phyloP scores from a whole-genome alignment of 2,888 invertebrate genomes.

The Stratiomys singularior region DNA sequence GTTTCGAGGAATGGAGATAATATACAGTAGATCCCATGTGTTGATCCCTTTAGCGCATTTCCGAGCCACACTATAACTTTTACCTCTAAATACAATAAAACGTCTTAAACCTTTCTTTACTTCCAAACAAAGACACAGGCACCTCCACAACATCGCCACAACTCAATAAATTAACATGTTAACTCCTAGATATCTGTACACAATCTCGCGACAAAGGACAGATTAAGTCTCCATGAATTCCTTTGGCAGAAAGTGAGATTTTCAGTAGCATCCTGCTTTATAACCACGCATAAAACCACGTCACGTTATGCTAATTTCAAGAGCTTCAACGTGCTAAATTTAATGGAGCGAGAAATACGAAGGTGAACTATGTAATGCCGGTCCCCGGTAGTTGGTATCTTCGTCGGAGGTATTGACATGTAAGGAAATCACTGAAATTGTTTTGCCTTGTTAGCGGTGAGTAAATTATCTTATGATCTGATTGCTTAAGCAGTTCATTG shows the following conservation, averaged over 20 bases:
- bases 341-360: slow-evolving; percentile 26
- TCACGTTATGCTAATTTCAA: slow-evolving; percentile 27
- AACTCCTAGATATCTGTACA: not conserved
- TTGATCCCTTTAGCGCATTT: not conserved
- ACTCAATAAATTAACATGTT: not conserved
- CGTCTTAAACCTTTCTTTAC: not conserved
- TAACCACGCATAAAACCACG: slow-evolving; percentile 24
- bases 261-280: not conserved
- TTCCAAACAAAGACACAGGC: not conserved
- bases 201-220: not conserved
- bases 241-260: slow-evolving; percentile 7
- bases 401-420: slow-evolving; percentile 30
- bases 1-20: too few relatives aligned
- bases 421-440: slow-evolving; percentile 34
- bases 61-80: not conserved
- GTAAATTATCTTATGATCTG: slow-evolving; percentile 39
- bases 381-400: not conserved
- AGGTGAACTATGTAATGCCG: not conserved
- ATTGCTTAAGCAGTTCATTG: slow-evolving; percentile 43
- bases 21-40: not conserved
- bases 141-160: not conserved
- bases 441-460: slow-evolving; percentile 31
- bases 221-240: slow-evolving; percentile 1
- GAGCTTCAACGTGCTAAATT: slow-evolving; percentile 29
- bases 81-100: not conserved